Conservation (phyloP, 2,113 vertebrate genomes). For the Ptychochromis oligacanthus region DNA sequence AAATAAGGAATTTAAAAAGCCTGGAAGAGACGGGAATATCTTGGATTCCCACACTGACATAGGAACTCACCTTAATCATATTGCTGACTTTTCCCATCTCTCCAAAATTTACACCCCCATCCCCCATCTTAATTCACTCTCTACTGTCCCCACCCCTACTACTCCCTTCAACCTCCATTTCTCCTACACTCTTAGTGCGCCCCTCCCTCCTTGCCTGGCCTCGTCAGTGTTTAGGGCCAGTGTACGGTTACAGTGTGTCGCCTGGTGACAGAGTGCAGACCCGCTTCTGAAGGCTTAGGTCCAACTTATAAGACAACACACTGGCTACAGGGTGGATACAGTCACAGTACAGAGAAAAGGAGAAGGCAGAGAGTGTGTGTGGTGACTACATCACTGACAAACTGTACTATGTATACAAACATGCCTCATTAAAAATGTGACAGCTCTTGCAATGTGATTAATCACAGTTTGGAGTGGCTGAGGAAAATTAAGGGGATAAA, state of each 20-base stretch:
- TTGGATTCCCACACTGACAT: background rate
- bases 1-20: conserved; percentile 46
- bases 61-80: conserved; percentile 34
- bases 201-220: conserved; percentile 15
- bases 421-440: conserved; percentile 67
- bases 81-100: conserved; percentile 13
- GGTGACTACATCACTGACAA: conserved; percentile 34
- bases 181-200: background rate
- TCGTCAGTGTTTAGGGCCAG: conserved; percentile 67
- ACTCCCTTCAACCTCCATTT: background rate
- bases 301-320: conserved; percentile 51
- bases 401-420: conserved; percentile 52
- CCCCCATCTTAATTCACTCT: background rate
- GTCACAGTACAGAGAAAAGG: conserved; percentile 6
- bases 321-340: conserved; percentile 20
- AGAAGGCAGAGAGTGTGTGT: conserved; percentile 26
- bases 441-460: conserved; percentile 58
- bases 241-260: conserved; percentile 69
- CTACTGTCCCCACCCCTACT: background rate
- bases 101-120: background rate
- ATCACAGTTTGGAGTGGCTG: conserved; percentile 37
- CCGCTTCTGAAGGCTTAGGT: conserved; percentile 61
- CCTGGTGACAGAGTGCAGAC: conserved; percentile 74
- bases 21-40: conserved; percentile 22
- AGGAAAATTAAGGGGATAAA: conserved; percentile 37